These are phyloP conservation scores for Leucoraja ocellata DNA, from an alignment of 2,797 vertebrate genomes.

Conservation along the genomic window DNA sequence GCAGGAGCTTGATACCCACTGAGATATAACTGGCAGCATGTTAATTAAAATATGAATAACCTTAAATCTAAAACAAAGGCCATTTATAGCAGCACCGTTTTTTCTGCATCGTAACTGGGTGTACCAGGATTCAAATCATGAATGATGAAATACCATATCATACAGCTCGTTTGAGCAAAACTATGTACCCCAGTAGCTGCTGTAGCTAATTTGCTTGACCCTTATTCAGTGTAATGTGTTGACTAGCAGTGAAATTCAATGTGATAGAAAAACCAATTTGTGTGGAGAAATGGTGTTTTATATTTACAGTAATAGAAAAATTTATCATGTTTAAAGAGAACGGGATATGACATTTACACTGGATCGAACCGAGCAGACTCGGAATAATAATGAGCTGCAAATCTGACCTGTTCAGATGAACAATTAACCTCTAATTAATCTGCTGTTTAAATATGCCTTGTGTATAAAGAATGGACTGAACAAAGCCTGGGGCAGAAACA, in stretches of 20 bases:
- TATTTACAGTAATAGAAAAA: slow-evolving; percentile 26
- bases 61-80: neutral
- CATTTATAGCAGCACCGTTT: neutral
- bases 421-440: slow-evolving; percentile 34
- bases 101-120: neutral
- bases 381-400: slow-evolving; percentile 24
- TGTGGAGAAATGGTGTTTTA: neutral
- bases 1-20: neutral
- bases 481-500: neutral
- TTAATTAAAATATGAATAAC: neutral
- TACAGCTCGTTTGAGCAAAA: neutral
- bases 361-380: neutral
- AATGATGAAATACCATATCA: neutral
- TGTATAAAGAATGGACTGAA: slow-evolving; percentile 1
- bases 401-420: slow-evolving; percentile 27
- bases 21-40: neutral
- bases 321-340: slow-evolving; percentile 24
- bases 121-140: neutral
- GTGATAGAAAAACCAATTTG: slow-evolving; percentile 20
- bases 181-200: neutral
- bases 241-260: neutral
- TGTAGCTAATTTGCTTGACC: slow-evolving; percentile 12
- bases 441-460: neutral
- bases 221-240: neutral
- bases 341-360: slow-evolving; percentile 25